A percentile compares a stretch with the other conserved stretches of the same genome.
Evolutionary conservation across 2,797 vertebrate genomes (phyloP).

Genomic region (Scyliorhinus canicula): DNA sequence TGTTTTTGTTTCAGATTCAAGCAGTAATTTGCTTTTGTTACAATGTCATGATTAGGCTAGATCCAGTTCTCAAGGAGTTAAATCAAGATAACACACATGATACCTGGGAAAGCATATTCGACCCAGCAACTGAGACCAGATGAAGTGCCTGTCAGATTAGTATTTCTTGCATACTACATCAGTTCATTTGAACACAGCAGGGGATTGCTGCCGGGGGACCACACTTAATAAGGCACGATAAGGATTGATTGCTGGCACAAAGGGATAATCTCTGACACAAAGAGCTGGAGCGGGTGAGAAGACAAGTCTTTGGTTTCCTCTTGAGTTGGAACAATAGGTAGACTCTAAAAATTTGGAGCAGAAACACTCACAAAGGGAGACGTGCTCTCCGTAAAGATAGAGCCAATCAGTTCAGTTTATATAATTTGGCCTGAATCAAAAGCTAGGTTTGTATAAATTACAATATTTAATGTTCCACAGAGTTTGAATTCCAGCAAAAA

Average conservation of each 20-base stretch:
- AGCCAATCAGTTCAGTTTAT: background rate
- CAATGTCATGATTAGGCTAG: background rate
- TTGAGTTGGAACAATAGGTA: background rate
- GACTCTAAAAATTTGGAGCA: background rate
- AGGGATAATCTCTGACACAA: background rate
- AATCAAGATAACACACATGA: background rate
- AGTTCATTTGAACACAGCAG: constrained; percentile 16
- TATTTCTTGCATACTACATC: background rate
- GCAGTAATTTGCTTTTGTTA: no score
- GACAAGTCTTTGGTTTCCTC: background rate
- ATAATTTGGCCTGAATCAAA: background rate
- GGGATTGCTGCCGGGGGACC: background rate
- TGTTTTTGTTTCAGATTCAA: no score
- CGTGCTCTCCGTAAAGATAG: background rate
- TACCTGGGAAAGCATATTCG: background rate
- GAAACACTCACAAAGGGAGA: background rate
- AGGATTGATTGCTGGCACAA: background rate
- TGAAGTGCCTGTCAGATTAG: background rate
- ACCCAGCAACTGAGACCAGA: background rate
- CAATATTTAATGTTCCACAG: background rate
- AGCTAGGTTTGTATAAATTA: background rate
- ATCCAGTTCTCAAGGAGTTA: background rate
- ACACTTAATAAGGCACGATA: background rate
- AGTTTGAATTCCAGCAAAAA: background rate
- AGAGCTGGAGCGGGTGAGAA: background rate